Evolutionary conservation across 1,140 invertebrate species (phyloP), one percentile per base, ranked within the genome.

Genomic region (Hermetia illucens): DNA sequence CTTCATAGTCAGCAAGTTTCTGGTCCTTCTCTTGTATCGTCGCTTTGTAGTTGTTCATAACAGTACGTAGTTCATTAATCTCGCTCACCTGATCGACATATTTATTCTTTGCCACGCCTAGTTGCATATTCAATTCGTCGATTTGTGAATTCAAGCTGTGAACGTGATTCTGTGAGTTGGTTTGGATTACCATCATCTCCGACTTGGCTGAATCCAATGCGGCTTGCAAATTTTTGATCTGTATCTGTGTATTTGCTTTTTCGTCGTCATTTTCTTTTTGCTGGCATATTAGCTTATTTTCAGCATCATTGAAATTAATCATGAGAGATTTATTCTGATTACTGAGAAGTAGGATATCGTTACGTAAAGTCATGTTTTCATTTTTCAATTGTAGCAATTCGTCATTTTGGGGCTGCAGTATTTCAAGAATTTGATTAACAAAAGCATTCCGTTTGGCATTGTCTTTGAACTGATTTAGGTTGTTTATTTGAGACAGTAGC

Each of bases 281-380:
- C 55, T 1, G 56, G 30, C 34, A 50, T 46, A 24, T 53, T 56
- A 34, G 49, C 46, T 40, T 55, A n/a, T 49, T 33, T 58, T 55
- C 22, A 58, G 31, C 42, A n/a, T n/a, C n/a, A n/a, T n/a, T n/a
- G n/a, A n/a, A n/a, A n/a, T n/a, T n/a, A n/a, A n/a, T n/a, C n/a
- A n/a, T n/a, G n/a, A n/a, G n/a, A n/a, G n/a, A n/a, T n/a, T n/a
- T n/a, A n/a, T n/a, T n/a, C n/a, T n/a, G n/a, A n/a, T n/a, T n/a
- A n/a, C n/a, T n/a, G n/a, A n/a, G n/a, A n/a, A n/a, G n/a, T n/a
- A n/a, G n/a, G n/a, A n/a, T n/a, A n/a, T n/a, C n/a, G n/a, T n/a
- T n/a, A n/a, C n/a, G n/a, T n/a, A n/a, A n/a, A n/a, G n/a, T n/a
- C n/a, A n/a, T n/a, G n/a, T n/a, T n/a, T n/a, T n/a, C n/a, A n/a